A percentile compares a stretch with the other conserved stretches of the same genome.
Conservation (phyloP, 2,113 vertebrate genomes). For the Colinus virginianus region DNA sequence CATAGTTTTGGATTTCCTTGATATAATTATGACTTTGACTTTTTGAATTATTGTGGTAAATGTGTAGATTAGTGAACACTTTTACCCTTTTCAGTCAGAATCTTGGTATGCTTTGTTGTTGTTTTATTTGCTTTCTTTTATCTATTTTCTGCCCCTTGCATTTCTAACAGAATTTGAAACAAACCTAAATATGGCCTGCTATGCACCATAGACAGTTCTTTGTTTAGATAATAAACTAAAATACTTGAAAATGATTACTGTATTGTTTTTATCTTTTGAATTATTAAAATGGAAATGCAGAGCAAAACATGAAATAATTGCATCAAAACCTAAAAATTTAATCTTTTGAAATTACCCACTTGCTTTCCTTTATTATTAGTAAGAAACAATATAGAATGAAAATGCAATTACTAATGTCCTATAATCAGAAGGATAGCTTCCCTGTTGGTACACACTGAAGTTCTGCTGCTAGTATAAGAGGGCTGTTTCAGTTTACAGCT, state of each 20-base stretch:
- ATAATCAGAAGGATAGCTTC: neutral
- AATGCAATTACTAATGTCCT: neutral
- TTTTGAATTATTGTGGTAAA: neutral
- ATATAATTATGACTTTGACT: neutral
- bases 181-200: neutral
- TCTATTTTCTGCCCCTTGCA: neutral
- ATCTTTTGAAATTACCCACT: neutral
- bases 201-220: neutral
- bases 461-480: neutral
- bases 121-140: neutral
- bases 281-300: neutral
- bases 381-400: neutral
- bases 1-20: neutral
- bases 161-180: neutral
- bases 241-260: neutral
- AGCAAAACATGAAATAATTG: neutral
- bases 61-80: neutral
- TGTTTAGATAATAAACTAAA: neutral
- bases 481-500: neutral
- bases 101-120: no score
- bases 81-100: no score
- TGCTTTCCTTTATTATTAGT: neutral
- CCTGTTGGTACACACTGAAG: neutral
- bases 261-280: neutral
- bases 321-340: neutral